Base-by-base conservation (phyloP, 1,140 invertebrate genomes). In the Drosophila sp. region DNA sequence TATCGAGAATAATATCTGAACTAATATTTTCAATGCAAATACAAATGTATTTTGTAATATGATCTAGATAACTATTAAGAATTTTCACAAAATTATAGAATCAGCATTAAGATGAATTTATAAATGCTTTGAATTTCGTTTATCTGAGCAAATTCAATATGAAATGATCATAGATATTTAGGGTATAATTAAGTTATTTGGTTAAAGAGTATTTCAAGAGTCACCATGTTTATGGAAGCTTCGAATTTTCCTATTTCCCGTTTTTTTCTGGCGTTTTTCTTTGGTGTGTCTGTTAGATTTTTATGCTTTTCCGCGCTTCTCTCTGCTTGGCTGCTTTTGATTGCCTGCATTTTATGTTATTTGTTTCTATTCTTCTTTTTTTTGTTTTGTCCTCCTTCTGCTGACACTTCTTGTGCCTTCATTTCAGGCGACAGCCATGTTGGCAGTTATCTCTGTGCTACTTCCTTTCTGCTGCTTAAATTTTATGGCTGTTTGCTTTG, bases 291-390 rank as follows among this genome's bases (percentile, higher is more conserved):
- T 72, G 67, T 72, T 65, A 66, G 63, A 71, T 72, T 71, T 71
- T 65, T 68, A 74, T 77, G 68, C 74, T 90, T 79, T 76, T 70
- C 64, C 77, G 71, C 70, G 72, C 63, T 79, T 69, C 69, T 89
- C 65, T 74, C 54, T 80, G 80, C 86, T 89, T 71, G 70, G 68
- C 71, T 78, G 84, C 69, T 81, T 89, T 89, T 89, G 86, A 89
- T 89, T 89, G 84, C 71, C 60, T 71, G 77, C 84, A 76, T 84
- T 89, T 89, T 80, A 90, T 89, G 77, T 84, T 78, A 70, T 77
- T 70, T 78, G 79, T 71, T 77, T 74, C 67, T 70, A 81, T 71
- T 66, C 70, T 72, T 60, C 60, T 32, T 55, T 56, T 8, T 66
- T 73, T 72, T 65, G 60, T 27, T 54, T 56, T 8, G 10, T 55